Percentiles rank a stretch among this genome's conserved stretches.
phyloP scores from a whole-genome alignment of 2,797 vertebrate species.

The Xerus rutilus region DNA sequence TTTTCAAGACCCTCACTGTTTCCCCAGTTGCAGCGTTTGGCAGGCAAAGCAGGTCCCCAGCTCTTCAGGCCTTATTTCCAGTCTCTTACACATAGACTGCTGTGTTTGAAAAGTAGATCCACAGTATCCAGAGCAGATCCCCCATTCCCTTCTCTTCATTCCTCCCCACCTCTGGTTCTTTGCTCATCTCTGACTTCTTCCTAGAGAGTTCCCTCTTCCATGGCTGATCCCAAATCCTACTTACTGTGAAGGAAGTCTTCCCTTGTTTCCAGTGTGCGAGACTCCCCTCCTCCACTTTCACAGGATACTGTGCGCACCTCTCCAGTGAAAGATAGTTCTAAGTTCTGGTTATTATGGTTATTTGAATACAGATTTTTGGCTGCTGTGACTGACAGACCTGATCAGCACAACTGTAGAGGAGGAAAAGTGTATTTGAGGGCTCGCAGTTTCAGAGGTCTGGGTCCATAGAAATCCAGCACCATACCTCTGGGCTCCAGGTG shows the following conservation, averaged over 20 bases:
- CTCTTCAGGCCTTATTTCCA: not conserved
- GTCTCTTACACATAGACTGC: not conserved
- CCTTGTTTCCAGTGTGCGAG: not conserved
- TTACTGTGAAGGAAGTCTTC: not conserved
- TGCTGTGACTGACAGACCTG: too few species aligned
- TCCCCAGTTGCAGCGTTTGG: rapidly evolving
- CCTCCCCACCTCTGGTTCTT: not conserved
- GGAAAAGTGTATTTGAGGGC: too few species aligned
- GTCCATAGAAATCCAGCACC: too few species aligned
- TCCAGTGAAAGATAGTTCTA: not conserved
- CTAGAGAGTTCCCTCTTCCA: not conserved
- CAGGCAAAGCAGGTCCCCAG: not conserved
- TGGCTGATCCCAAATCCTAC: not conserved
- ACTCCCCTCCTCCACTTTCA: not conserved
- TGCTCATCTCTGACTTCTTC: not conserved
- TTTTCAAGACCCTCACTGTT: not conserved
- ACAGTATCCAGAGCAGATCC: not conserved
- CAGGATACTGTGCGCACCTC: not conserved
- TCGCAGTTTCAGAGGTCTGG: too few species aligned
- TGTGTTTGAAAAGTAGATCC: too few species aligned
- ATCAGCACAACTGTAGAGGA: too few species aligned
- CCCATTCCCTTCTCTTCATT: not conserved
- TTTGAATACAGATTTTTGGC: not conserved
- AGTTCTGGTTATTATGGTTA: not conserved
- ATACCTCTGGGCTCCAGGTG: too few species aligned